phyloP scores from a whole-genome alignment of 2,113 vertebrate species.

The Falco punctatus region DNA sequence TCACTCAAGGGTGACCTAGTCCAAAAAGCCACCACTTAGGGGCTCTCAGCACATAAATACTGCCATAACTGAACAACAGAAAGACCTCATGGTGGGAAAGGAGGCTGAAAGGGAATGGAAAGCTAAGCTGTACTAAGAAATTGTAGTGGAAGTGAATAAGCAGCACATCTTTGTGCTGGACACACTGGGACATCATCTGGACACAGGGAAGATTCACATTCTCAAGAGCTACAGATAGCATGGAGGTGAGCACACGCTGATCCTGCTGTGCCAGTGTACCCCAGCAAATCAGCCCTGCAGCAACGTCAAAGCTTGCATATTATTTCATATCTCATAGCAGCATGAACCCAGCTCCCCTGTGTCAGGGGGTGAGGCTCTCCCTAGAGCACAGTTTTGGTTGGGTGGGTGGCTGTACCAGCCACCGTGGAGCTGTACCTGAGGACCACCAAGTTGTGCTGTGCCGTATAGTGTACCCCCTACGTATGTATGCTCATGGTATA shows the following conservation, averaged over 20 bases:
- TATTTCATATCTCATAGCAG: neutral
- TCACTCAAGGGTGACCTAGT: neutral
- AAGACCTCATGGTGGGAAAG: neutral
- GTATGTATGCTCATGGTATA: fast-evolving
- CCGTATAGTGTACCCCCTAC: fast-evolving
- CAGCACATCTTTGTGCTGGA: neutral
- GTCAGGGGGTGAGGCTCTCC: neutral
- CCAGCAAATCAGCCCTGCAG: neutral
- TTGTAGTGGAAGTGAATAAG: neutral
- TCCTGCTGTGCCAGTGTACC: neutral
- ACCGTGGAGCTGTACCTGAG: neutral
- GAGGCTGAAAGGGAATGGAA: neutral
- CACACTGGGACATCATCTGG: neutral
- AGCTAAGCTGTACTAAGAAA: neutral
- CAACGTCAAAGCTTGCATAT: neutral
- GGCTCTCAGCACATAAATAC: neutral
- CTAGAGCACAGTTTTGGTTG: neutral
- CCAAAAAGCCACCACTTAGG: neutral
- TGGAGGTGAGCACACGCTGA: neutral
- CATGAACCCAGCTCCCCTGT: neutral
- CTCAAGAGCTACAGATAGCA: neutral
- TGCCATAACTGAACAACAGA: neutral
- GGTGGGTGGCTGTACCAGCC: neutral
- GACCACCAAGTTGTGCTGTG: neutral
- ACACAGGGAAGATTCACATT: neutral